Evolutionary conservation across 2,113 vertebrate genomes (phyloP), one percentile per base, ranked within the genome.

Genomic region (Lasiurus borealis): DNA sequence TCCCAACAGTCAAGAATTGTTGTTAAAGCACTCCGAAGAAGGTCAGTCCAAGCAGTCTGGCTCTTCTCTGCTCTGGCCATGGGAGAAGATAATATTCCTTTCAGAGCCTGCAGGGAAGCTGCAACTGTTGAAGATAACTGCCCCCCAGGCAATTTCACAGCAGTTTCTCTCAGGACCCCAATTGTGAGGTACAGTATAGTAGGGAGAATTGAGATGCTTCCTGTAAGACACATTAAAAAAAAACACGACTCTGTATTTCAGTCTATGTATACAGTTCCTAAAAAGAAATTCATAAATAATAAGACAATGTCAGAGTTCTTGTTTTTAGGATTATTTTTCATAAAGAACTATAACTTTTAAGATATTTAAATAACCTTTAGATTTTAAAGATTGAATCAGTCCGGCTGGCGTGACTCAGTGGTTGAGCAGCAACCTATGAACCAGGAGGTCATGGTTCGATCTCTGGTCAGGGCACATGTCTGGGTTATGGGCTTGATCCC

Each of bases 31-130:
- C 98, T 99, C 14, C 98, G 98, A 0, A 99, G 98, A 88, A 99
- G 98, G 81, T 98, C 97, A 16, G 97, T 99, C 99, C 99, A 99
- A 64, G 99, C 98, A 57, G 91, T 97, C 9, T 96, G 96, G 90
- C 99, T 99, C 97, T 99, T 99, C 97, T 99, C 99, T 88, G 99
- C 99, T 18, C 97, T 98, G 96, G 99, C 99, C 99, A 99, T 99
- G 0, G 99, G 99, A 81, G 98, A 99, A 66, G 98, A 98, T 44
- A 99, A 64, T 72, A 99, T 98, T 6, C 97, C 98, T 97, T 98
- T 99, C 64, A 99, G 98, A 77, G 99, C 99, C 97, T 99, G 99
- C 0, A 99, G 97, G 46, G 98, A 98, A 44, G 98, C 98, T 94
- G 98, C 97, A 34, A 98, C 98, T 0, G 99, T 98, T 82, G 97